Evolutionary conservation across 2,113 vertebrate species (phyloP), one percentile per base, ranked within the genome.

Genomic region (Coregonus clupeaformis): DNA sequence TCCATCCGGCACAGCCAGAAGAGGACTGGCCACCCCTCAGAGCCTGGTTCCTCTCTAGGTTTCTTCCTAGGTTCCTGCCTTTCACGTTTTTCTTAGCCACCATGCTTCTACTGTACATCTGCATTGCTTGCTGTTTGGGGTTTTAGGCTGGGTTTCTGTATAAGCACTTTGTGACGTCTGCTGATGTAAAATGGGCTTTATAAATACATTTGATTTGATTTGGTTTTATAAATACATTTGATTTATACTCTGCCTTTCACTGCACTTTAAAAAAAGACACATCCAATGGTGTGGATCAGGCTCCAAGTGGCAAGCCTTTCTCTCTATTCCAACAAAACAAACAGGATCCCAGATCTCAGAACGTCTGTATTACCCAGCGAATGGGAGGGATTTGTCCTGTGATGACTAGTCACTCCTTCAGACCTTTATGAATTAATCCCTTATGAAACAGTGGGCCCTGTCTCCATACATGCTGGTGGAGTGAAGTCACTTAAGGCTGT

Each of bases 341-440:
- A 32, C 64, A 77, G 77, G 49, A 12, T 22, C 22, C 68, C 25
- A 59, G 32, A 71, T 63, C 60, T 24, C 49, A 47, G 49, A 22
- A 30, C 13, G 13, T 24, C n/a, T 65, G 24, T n/a, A 12, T 6
- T 65, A n/a, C 13, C 66, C 29, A 36, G 13, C 30, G 30, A 52
- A 49, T 27, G 22, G 24, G 29, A 20, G 16, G 45, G 5, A 45
- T 69, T 77, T 60, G 29, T 71, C 24, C 25, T 78, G 13, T 66
- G 25, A 29, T 9, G 24, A 57, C 68, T 1, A 74, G 45, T 75
- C 45, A 52, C 7, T 45, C 9, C 14, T 20, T 67, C 16, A 32
- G 59, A 64, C 30, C 42, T 66, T 66, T 52, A n/a, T 29, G 63
- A 29, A 65, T 66, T 25, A 66, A 74, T 64, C 60, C 63, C 25